Evolutionary conservation across 2,113 vertebrate species (phyloP).

Genomic region (Todiramphus saurophagus): DNA sequence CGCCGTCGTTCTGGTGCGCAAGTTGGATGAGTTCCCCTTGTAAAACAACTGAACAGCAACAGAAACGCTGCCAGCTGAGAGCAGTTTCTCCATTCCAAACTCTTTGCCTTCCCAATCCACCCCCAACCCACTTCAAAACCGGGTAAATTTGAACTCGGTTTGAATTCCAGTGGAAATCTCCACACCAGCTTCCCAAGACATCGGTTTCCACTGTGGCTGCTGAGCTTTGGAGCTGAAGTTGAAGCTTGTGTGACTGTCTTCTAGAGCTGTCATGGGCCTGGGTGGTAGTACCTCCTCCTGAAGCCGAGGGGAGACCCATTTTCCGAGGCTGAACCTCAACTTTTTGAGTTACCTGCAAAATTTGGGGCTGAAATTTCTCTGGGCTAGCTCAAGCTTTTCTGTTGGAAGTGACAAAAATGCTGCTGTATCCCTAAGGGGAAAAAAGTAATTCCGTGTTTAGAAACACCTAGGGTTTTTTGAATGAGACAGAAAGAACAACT

Average conservation of each 20-base stretch:
- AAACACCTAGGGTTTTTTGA: background rate
- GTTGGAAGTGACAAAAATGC: background rate
- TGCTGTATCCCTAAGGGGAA: background rate
- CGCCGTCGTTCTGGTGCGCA: too few relatives aligned
- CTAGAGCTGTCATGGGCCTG: too few relatives aligned
- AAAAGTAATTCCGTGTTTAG: background rate
- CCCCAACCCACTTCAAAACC: background rate
- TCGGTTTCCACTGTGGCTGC: background rate
- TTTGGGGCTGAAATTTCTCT: background rate
- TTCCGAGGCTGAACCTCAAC: too few relatives aligned
- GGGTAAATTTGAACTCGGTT: background rate
- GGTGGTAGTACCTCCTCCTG: too few relatives aligned
- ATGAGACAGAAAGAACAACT: background rate
- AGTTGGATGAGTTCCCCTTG: background rate
- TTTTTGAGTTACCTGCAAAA: too few relatives aligned
- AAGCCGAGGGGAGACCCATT: too few relatives aligned
- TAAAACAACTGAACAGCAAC: background rate
- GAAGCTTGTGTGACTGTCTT: too few relatives aligned
- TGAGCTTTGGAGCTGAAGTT: background rate
- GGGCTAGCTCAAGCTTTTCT: background rate
- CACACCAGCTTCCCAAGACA: rapidly evolving
- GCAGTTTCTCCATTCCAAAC: background rate
- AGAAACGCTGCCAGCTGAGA: background rate
- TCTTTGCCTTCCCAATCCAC: background rate
- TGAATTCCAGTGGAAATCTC: background rate